Conservation (phyloP, 2,888 invertebrate genomes). For the Timandra comae region DNA sequence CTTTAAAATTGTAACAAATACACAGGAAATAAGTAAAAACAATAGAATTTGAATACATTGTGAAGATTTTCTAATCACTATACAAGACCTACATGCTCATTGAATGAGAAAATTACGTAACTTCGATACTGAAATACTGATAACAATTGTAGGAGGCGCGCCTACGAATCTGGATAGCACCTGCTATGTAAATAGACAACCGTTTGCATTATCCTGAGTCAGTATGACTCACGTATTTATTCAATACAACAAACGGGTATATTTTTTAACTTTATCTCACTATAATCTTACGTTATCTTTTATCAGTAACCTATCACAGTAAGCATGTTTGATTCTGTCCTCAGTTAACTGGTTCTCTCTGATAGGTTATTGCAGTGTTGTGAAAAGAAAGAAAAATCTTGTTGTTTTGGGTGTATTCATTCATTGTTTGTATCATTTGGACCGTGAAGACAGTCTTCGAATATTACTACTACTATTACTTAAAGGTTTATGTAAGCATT, state of each 20-base stretch:
- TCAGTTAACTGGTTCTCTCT: too few species aligned
- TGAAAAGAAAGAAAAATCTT: too few species aligned
- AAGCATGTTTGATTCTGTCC: too few species aligned
- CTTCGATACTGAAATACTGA: too few species aligned
- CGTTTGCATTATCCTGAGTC: too few species aligned
- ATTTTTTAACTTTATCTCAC: slow-evolving; percentile 9
- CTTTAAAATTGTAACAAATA: too few species aligned
- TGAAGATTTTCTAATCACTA: slow-evolving; percentile 42
- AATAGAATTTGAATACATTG: slow-evolving; percentile 25
- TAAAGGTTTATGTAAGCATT: too few species aligned
- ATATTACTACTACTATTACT: too few species aligned
- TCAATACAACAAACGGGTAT: too few species aligned
- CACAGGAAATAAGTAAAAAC: slow-evolving; percentile 15
- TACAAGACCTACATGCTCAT: slow-evolving; percentile 51
- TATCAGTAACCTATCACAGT: slow-evolving; percentile 12
- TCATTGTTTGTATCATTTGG: slow-evolving; percentile 15
- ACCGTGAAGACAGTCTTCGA: slow-evolving; percentile 8
- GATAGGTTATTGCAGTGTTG: too few species aligned
- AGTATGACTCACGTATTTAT: too few species aligned
- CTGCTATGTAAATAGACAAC: too few species aligned
- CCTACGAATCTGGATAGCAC: background rate
- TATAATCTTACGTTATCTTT: slow-evolving; percentile 15
- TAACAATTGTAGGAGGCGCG: slow-evolving; percentile 18
- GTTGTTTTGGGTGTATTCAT: slow-evolving; percentile 4
- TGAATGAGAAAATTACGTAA: slow-evolving; percentile 43